A percentile compares a stretch with the other conserved stretches of the same genome.
Evolutionary conservation across 2,113 vertebrate species (phyloP).

Genomic region (Pica pica): DNA sequence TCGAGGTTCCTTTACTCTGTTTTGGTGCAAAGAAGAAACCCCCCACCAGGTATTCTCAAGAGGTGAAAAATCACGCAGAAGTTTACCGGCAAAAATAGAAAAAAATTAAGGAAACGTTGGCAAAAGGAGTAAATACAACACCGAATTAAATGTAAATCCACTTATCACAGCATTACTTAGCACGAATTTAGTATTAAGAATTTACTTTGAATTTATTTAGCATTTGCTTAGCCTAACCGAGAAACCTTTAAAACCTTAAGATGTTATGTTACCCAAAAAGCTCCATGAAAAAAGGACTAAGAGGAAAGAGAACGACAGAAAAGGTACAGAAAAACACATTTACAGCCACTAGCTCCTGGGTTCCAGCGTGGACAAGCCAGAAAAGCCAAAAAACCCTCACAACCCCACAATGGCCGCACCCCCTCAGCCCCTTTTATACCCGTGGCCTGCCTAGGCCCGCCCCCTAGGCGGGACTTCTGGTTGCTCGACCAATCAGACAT

Average conservation of each 20-base stretch:
- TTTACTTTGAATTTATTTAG: background rate
- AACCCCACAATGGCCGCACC: accelerated
- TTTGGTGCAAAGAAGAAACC: background rate
- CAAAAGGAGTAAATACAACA: background rate
- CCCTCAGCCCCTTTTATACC: background rate
- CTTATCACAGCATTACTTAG: background rate
- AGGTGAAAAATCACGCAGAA: background rate
- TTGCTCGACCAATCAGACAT: accelerated
- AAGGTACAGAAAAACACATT: background rate
- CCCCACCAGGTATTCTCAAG: no score
- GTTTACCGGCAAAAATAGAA: background rate
- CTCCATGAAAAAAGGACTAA: background rate
- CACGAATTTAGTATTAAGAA: background rate
- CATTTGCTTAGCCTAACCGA: background rate
- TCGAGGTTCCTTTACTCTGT: background rate
- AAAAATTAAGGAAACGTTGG: background rate
- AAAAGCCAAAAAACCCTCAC: accelerated
- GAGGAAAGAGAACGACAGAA: background rate
- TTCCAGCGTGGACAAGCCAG: accelerated
- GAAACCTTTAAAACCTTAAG: background rate
- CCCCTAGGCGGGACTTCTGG: background rate
- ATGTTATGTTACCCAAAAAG: background rate
- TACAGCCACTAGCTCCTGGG: background rate
- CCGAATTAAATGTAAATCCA: background rate
- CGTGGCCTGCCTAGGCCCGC: accelerated